A percentile compares a stretch with the other conserved stretches of the same genome.
Evolutionary conservation across 2,888 invertebrate genomes (phyloP).

Genomic region (Rotaria sp.): DNA sequence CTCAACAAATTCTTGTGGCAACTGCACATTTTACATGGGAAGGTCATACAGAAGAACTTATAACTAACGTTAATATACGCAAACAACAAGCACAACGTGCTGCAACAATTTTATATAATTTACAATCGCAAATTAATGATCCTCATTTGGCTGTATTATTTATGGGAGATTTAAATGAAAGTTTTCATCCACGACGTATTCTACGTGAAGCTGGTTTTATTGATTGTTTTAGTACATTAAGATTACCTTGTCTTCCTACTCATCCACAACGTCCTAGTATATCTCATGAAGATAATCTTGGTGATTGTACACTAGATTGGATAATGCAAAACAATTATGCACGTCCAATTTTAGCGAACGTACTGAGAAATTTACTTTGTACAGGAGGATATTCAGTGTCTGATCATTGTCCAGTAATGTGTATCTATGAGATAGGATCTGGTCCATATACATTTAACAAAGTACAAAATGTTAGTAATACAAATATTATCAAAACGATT

Average conservation of each 20-base stretch:
- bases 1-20: not conserved
- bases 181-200: not conserved
- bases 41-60: not conserved
- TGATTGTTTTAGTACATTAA: not conserved
- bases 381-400: not conserved
- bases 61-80: not conserved
- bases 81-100: not conserved
- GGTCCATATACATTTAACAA: not conserved
- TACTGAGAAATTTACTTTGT: not conserved
- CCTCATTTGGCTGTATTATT: not conserved
- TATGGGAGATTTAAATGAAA: conserved; percentile 15
- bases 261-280: not conserved
- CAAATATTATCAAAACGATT: not conserved
- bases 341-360: not conserved
- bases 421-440: not conserved
- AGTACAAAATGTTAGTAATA: not conserved
- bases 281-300: not conserved
- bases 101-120: not conserved
- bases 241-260: not conserved
- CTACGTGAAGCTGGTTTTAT: not conserved
- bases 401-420: not conserved
- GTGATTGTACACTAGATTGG: not conserved
- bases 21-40: not conserved
- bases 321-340: not conserved
- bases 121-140: not conserved